Percentiles rank a stretch among this genome's conserved stretches.
Conservation (phyloP, 1,140 invertebrate species). For the Drosophila aff. region DNA sequence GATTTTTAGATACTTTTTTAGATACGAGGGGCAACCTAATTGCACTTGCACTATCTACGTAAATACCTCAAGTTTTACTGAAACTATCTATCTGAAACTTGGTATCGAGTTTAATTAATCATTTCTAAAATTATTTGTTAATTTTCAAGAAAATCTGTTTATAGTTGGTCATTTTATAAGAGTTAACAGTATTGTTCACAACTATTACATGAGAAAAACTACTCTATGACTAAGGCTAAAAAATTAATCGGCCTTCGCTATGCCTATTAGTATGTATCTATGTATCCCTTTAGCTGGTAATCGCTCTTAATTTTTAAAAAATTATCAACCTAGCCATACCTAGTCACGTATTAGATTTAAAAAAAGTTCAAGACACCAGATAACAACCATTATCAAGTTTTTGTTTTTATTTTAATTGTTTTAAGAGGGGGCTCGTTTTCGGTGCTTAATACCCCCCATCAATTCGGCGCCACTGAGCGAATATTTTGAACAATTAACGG, state of each 20-base stretch:
- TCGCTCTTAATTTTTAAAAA: background rate
- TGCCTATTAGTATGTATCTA: background rate
- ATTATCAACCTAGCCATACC: background rate
- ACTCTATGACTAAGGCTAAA: background rate
- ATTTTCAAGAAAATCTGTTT: background rate
- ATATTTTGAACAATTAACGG: slow-evolving; percentile 42
- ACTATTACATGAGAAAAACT: background rate
- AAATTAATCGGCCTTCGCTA: too few relatives aligned
- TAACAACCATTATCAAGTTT: background rate
- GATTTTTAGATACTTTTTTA: background rate
- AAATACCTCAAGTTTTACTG: background rate
- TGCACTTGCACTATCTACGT: too few relatives aligned
- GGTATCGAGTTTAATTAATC: background rate
- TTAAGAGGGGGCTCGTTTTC: background rate
- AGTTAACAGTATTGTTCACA: background rate
- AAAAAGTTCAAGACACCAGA: background rate
- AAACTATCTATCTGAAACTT: background rate
- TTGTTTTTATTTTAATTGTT: background rate
- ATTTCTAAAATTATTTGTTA: background rate
- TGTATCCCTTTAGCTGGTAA: background rate
- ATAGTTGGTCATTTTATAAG: background rate
- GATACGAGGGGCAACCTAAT: too few relatives aligned
- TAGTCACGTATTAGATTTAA: slow-evolving; percentile 11
- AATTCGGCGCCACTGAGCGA: slow-evolving; percentile 1
- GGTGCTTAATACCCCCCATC: background rate